These are phyloP conservation scores for Cochlearius cochlearius DNA, from an alignment of 2,113 vertebrate species.

Conservation along the genomic window DNA sequence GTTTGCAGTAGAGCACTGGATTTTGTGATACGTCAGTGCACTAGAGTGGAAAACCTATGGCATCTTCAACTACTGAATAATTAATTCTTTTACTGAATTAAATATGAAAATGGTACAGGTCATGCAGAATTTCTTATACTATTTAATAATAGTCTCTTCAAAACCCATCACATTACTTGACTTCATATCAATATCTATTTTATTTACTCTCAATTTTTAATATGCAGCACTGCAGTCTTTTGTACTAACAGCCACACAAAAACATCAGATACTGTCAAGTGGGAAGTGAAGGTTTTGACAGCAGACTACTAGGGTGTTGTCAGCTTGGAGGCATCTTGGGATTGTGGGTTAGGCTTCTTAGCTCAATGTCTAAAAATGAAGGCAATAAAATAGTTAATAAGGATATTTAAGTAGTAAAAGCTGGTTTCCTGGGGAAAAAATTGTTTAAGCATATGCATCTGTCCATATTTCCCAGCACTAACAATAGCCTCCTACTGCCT, in stretches of 20 bases:
- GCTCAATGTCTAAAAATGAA: neutral
- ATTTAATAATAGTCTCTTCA: neutral
- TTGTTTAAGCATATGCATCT: neutral
- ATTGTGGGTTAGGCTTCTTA: neutral
- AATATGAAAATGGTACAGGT: constrained; percentile 28
- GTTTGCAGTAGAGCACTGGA: neutral
- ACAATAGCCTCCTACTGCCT: neutral
- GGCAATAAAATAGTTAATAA: neutral
- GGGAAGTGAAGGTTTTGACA: constrained; percentile 1
- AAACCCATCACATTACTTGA: neutral
- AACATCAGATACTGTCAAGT: neutral
- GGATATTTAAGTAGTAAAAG: neutral
- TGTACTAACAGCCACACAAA: neutral
- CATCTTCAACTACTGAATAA: constrained; percentile 30
- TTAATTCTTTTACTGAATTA: constrained; percentile 34
- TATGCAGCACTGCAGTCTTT: neutral
- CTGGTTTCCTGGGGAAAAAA: neutral
- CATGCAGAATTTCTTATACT: neutral
- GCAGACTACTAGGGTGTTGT: neutral
- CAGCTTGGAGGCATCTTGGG: neutral
- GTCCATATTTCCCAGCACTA: neutral
- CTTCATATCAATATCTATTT: neutral
- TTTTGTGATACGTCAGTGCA: neutral
- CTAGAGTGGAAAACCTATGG: neutral
- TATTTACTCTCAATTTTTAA: constrained; percentile 2